Evolutionary conservation across 1,140 invertebrate species (phyloP).

Genomic region (Eumaeus atala): DNA sequence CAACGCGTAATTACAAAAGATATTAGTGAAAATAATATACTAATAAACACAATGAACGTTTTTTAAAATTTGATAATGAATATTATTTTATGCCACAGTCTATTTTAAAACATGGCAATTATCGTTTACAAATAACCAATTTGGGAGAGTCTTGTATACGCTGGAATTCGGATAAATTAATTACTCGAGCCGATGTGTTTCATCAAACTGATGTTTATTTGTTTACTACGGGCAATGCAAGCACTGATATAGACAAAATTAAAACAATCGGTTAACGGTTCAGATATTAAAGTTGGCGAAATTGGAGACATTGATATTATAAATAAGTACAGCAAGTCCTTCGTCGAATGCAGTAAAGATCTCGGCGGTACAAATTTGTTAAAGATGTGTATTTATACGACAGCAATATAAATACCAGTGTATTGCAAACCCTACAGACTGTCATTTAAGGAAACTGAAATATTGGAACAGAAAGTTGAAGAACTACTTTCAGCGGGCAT

Average conservation of each 20-base stretch:
- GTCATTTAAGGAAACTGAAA: slow-evolving; percentile 4
- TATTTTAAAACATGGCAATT: neutral
- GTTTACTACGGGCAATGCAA: no score
- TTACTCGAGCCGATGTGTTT: no score
- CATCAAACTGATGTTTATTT: no score
- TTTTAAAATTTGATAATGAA: neutral
- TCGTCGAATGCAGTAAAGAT: slow-evolving; percentile 11
- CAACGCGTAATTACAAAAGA: neutral
- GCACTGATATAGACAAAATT: no score
- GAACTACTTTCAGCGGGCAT: slow-evolving; percentile 11
- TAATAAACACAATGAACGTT: neutral
- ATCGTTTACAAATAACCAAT: slow-evolving; percentile 4
- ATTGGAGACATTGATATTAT: no score
- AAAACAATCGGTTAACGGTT: no score
- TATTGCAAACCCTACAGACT: slow-evolving; percentile 1
- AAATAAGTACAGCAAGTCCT: neutral
- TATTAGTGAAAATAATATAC: neutral
- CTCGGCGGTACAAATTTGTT: neutral
- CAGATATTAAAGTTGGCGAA: no score
- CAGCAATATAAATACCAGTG: neutral
- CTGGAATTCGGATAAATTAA: no score
- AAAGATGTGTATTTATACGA: slow-evolving; percentile 1
- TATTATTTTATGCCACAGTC: slow-evolving; percentile 2
- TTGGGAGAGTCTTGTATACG: neutral
- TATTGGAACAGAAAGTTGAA: slow-evolving; percentile 1